These are phyloP conservation scores for Lates japonicus DNA, from an alignment of 2,797 vertebrate species.

Conservation along the genomic window DNA sequence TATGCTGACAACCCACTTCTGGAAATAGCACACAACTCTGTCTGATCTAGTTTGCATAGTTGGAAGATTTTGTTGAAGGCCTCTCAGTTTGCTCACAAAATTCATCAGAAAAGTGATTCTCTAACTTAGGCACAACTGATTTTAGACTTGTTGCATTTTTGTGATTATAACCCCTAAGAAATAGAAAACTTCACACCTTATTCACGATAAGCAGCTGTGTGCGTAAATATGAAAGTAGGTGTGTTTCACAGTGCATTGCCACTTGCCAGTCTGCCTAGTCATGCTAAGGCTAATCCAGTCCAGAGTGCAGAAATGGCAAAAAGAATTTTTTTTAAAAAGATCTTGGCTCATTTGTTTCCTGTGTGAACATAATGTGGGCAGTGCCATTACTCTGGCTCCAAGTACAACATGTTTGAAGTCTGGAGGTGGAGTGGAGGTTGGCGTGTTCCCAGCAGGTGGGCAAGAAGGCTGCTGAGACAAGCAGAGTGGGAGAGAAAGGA, in stretches of 20 bases:
- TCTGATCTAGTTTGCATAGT: slow-evolving; percentile 50
- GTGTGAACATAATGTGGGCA: slow-evolving; percentile 48
- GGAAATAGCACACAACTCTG: slow-evolving; percentile 61
- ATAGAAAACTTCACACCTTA: background rate
- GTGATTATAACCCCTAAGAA: background rate
- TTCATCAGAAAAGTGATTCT: background rate
- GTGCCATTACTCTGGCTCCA: slow-evolving; percentile 39
- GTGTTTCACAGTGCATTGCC: background rate
- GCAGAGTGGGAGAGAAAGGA: slow-evolving; percentile 53
- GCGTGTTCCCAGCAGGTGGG: slow-evolving; percentile 77
- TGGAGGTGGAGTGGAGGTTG: slow-evolving; percentile 56
- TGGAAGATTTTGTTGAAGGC: background rate
- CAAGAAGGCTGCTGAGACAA: slow-evolving; percentile 68
- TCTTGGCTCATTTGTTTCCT: slow-evolving; percentile 54
- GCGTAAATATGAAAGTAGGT: slow-evolving; percentile 11
- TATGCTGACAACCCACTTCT: slow-evolving; percentile 62
- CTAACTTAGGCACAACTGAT: background rate
- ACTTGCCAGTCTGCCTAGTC: slow-evolving; percentile 21
- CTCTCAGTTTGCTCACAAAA: background rate
- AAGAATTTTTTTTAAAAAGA: background rate
- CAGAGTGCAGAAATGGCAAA: slow-evolving; percentile 25
- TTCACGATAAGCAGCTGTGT: background rate
- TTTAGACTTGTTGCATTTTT: background rate
- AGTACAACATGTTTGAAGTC: slow-evolving; percentile 71
- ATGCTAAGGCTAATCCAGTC: slow-evolving; percentile 25